phyloP scores from a whole-genome alignment of 1,140 invertebrate species.

The Caenorhabditis inopinata region DNA sequence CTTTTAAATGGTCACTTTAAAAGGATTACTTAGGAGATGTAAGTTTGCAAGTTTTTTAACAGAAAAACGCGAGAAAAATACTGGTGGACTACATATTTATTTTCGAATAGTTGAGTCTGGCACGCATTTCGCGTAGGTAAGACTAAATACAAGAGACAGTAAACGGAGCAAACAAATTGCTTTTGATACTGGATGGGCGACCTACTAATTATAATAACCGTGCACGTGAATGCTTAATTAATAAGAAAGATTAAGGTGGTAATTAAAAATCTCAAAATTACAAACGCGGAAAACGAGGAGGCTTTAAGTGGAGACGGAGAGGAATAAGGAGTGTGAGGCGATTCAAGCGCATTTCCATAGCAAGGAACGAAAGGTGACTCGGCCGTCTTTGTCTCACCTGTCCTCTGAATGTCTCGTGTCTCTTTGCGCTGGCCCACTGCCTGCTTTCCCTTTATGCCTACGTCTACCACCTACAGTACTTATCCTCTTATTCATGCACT shows the following conservation, averaged over 20 bases:
- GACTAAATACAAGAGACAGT: not conserved
- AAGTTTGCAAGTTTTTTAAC: no score
- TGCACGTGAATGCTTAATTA: not conserved
- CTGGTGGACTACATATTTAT: no score
- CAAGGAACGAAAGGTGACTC: conserved; percentile 17
- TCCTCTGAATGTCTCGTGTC: not conserved
- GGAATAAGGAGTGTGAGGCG: conserved; percentile 23
- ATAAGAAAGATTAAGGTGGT: not conserved
- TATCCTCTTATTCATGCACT: not conserved
- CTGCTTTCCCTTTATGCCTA: conserved; percentile 1
- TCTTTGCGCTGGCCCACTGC: not conserved
- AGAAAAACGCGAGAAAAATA: no score
- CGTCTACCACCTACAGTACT: not conserved
- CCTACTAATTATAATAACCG: not conserved
- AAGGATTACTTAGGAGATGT: no score
- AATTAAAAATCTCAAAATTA: not conserved
- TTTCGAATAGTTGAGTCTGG: not conserved
- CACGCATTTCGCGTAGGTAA: not conserved
- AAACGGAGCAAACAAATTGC: not conserved
- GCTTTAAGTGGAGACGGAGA: conserved; percentile 1
- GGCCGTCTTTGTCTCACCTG: conserved; percentile 6
- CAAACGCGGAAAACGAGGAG: not conserved
- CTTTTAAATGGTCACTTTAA: no score
- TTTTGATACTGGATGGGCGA: not conserved
- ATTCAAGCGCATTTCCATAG: not conserved